Conservation (phyloP, 2,797 vertebrate genomes). For the Anabas testudineus region DNA sequence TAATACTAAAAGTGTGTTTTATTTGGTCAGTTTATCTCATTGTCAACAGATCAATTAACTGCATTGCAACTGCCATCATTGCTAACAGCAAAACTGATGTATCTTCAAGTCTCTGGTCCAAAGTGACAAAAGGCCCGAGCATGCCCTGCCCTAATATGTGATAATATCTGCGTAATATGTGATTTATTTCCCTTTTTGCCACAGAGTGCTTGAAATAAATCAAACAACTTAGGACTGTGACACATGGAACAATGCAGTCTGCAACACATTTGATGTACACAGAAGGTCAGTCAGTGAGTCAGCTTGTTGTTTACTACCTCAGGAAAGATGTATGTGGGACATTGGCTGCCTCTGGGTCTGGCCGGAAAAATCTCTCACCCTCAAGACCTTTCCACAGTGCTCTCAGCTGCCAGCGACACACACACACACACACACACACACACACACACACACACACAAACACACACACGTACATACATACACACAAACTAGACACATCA, state of each 20-base stretch:
- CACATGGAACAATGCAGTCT: slow-evolving; percentile 15
- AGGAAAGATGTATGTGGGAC: slow-evolving; percentile 74
- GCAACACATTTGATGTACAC: slow-evolving; percentile 27
- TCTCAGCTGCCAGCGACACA: slow-evolving; percentile 38
- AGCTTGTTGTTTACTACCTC: slow-evolving; percentile 64
- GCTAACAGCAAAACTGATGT: no score
- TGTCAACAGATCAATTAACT: background rate
- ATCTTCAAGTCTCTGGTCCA: no score
- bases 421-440: slow-evolving; percentile 20
- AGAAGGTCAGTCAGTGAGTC: slow-evolving; percentile 66
- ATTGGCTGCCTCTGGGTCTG: slow-evolving; percentile 72
- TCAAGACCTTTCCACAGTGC: slow-evolving; percentile 62
- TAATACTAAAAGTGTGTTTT: no score
- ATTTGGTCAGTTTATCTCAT: background rate
- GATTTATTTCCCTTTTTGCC: background rate
- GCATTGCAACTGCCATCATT: no score
- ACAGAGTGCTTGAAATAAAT: slow-evolving; percentile 19
- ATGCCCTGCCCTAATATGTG: background rate
- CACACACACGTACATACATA: slow-evolving; percentile 38
- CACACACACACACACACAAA: slow-evolving; percentile 14
- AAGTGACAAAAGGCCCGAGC: no score
- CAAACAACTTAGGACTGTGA: slow-evolving; percentile 29
- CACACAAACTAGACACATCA: slow-evolving; percentile 25
- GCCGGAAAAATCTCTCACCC: slow-evolving; percentile 70
- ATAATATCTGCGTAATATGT: background rate